Evolutionary conservation across 2,797 vertebrate species (phyloP), one percentile per base, ranked within the genome.

Genomic region (Etheostoma nigrum): DNA sequence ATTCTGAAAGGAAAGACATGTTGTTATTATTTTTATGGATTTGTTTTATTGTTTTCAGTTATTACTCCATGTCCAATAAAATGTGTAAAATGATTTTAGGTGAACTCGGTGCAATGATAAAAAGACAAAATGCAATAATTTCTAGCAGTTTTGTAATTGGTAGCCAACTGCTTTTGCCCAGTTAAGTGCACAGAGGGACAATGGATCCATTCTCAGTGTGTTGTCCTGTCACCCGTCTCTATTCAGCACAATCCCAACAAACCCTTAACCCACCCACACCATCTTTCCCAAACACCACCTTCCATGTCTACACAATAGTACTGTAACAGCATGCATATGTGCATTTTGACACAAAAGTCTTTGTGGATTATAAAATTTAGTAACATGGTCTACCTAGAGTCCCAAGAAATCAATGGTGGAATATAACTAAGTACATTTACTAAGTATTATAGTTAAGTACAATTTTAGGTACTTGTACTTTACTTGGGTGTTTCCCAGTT

Each of bases 191-290:
- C 72, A 51, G 74, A 58, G 78, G 62, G 71, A 95, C 93, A 94
- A 94, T 93, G 81, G 76, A 42, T 70, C 85, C 79, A 92, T 95
- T 93, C 80, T 90, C 60, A 64, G 44, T 74, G 63, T 79, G 81
- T 74, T 77, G 67, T 86, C 89, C 86, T 81, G 76, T 88, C 81
- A 62, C 86, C 80, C 63, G 25, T 86, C 88, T 89, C 82, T 88
- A 87, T 93, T 86, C 82, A 91, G 83, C 81, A 86, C 86, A 87
- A 77, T 70, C 86, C 84, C 75, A 64, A 12, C 78, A 58, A 18
- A 67, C 47, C 60, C 68, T 70, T 68, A 81, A 59, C 45, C 70
- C 80, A 27, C 79, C 57, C 74, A 66, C 80, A 30, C 69, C 82
- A 49, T n/a, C 21, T 51, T 61, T 44, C 44, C 66, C 66, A 62